A percentile compares a stretch with the other conserved stretches of the same genome.
Conservation (phyloP, 2,113 vertebrate genomes). For the Aramus guarauna region DNA sequence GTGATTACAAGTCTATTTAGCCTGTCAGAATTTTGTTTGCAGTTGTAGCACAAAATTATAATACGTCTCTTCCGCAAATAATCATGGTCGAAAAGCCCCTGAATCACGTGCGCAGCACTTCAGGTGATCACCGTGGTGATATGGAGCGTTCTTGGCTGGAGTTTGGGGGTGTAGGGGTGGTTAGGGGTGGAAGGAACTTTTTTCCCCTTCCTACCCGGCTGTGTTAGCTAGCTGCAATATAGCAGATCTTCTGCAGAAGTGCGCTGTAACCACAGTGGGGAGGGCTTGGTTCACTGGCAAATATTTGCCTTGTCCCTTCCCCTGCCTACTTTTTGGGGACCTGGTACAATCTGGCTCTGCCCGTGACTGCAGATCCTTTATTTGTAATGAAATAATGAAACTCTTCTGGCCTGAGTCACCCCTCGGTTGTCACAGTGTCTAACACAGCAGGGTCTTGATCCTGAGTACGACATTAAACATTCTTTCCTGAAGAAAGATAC, state of each 20-base stretch:
- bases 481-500: neutral
- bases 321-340: neutral
- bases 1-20: neutral
- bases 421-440: neutral
- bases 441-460: neutral
- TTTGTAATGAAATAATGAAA: neutral
- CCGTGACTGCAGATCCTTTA: neutral
- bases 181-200: neutral
- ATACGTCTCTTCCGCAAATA: neutral
- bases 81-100: neutral
- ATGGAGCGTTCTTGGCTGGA: neutral
- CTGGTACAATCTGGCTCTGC: neutral
- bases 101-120: rapidly evolving
- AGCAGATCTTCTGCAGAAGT: neutral
- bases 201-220: neutral
- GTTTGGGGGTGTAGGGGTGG: neutral
- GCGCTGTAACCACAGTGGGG: rapidly evolving
- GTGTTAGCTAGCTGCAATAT: rapidly evolving
- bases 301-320: neutral
- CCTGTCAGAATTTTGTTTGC: neutral
- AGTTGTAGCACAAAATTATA: neutral
- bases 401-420: neutral
- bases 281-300: neutral
- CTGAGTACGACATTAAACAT: rapidly evolving
- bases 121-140: neutral